Conservation (phyloP, 1,140 invertebrate species). For the Euura lappo region DNA sequence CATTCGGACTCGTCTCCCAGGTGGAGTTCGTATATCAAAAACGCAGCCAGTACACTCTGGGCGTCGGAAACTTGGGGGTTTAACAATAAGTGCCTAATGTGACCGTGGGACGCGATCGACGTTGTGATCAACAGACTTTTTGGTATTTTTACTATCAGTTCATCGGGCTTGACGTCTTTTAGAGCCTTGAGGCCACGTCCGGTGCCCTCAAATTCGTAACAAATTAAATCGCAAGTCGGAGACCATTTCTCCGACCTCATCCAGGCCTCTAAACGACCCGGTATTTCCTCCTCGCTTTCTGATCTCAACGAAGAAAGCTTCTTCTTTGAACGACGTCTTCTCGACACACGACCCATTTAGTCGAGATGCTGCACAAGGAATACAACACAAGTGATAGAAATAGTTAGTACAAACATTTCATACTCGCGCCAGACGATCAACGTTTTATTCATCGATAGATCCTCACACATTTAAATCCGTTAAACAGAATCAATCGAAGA, state of each 20-base stretch:
- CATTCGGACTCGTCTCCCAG: slow-evolving; percentile 52
- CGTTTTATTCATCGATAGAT: too few relatives aligned
- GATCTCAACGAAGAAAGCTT: slow-evolving; percentile 46
- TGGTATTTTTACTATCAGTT: slow-evolving; percentile 66
- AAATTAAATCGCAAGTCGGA: slow-evolving; percentile 51
- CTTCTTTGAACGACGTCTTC: slow-evolving; percentile 50
- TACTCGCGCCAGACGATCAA: too few relatives aligned
- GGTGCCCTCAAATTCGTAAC: slow-evolving; percentile 60
- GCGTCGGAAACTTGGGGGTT: slow-evolving; percentile 49
- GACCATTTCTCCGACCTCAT: slow-evolving; percentile 52
- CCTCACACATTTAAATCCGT: too few relatives aligned
- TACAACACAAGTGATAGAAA: background rate
- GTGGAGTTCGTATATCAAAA: slow-evolving; percentile 64
- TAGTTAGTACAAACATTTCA: too few relatives aligned
- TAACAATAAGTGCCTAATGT: slow-evolving; percentile 57
- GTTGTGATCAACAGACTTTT: slow-evolving; percentile 66
- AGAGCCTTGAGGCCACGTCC: slow-evolving; percentile 68
- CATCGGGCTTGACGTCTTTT: slow-evolving; percentile 56
- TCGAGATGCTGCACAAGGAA: slow-evolving; percentile 31
- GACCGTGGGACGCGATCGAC: slow-evolving; percentile 53
- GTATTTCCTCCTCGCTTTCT: slow-evolving; percentile 46
- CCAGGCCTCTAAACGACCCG: slow-evolving; percentile 59
- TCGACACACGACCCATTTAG: slow-evolving; percentile 60
- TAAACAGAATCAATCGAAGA: too few relatives aligned
- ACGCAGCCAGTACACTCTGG: slow-evolving; percentile 67